Conservation (phyloP, 2,797 vertebrate genomes). For the Meda fulgida region DNA sequence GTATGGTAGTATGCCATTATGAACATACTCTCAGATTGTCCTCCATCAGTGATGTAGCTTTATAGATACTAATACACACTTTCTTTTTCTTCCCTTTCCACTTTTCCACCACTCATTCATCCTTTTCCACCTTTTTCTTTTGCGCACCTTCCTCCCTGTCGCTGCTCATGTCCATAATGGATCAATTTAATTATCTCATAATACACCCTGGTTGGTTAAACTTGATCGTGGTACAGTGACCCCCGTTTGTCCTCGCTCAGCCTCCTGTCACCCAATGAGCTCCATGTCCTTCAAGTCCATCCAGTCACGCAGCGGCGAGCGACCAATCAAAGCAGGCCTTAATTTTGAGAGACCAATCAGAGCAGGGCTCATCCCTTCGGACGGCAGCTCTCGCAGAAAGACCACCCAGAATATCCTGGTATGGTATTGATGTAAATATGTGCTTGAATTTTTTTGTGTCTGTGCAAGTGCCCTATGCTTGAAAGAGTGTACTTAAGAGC, state of each 20-base stretch:
- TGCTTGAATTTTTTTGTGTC: background rate
- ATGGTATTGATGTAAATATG: background rate
- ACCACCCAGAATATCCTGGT: slow-evolving; percentile 60
- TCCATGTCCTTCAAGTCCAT: slow-evolving; percentile 89
- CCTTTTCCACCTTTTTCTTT: background rate
- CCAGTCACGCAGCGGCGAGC: slow-evolving; percentile 78
- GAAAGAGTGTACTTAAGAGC: background rate
- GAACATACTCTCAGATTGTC: background rate
- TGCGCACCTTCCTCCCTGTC: slow-evolving; percentile 38
- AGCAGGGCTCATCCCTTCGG: slow-evolving; percentile 75
- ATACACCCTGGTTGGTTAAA: slow-evolving; percentile 45
- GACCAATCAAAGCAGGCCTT: slow-evolving; percentile 74
- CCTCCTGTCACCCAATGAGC: slow-evolving; percentile 94
- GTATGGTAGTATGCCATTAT: background rate
- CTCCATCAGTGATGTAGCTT: slow-evolving; percentile 61
- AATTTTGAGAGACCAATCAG: slow-evolving; percentile 78
- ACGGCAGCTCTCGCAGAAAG: slow-evolving; percentile 76
- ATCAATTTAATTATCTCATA: slow-evolving; percentile 38
- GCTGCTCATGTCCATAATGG: slow-evolving; percentile 33
- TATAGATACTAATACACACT: slow-evolving; percentile 75
- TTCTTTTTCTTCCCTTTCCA: slow-evolving; percentile 71
- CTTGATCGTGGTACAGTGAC: slow-evolving; percentile 64
- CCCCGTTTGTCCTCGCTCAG: slow-evolving; percentile 99
- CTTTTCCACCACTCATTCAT: slow-evolving; percentile 38
- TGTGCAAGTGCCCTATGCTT: background rate